phyloP scores from a whole-genome alignment of 2,113 vertebrate genomes.

The Alouatta palliata region DNA sequence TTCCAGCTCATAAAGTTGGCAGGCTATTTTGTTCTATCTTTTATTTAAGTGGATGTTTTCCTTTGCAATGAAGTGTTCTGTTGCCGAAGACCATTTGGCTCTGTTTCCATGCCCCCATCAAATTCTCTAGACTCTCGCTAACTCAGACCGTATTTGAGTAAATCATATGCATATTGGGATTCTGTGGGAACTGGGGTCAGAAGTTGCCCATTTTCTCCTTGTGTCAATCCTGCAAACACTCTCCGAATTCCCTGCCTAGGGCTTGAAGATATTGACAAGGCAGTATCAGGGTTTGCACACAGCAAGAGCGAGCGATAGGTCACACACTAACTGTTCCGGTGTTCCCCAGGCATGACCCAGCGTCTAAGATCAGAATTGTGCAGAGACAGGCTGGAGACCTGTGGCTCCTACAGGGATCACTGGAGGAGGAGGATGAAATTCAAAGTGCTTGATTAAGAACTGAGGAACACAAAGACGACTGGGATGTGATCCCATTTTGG shows the following conservation, averaged over 20 bases:
- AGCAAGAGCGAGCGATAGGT: not conserved
- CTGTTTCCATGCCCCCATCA: not conserved
- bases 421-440: not conserved
- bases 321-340: not conserved
- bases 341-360: not conserved
- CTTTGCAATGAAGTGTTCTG: not conserved
- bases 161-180: not conserved
- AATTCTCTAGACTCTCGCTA: conserved; percentile 33
- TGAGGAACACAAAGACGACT: not conserved
- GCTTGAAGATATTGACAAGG: not conserved
- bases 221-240: not conserved
- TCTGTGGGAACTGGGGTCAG: not conserved
- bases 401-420: not conserved
- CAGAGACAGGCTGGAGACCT: not conserved
- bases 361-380: not conserved
- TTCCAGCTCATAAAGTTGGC: not conserved
- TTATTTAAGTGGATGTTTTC: conserved; percentile 51
- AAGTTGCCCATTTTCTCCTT: not conserved
- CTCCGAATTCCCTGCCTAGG: conserved; percentile 2
- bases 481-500: not conserved
- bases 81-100: conserved; percentile 31
- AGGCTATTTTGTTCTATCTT: conserved; percentile 9
- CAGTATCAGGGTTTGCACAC: not conserved
- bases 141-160: not conserved
- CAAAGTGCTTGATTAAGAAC: not conserved